phyloP scores from a whole-genome alignment of 2,113 vertebrate species.

The Nanorana parkeri region DNA sequence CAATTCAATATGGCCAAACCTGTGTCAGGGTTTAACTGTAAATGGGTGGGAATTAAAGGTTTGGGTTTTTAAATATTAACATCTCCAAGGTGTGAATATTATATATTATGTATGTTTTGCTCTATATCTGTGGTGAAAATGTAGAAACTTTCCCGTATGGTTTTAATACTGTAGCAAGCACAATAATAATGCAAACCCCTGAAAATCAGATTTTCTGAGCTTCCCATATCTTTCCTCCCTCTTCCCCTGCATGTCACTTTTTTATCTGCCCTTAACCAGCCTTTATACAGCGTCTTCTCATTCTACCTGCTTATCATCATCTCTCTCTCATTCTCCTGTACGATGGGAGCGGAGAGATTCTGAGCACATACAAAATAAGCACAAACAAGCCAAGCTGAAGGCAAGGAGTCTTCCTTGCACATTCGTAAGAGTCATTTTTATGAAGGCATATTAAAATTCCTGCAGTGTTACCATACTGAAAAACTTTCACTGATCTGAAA shows the following conservation, averaged over 20 bases:
- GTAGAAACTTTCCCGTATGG: too few relatives aligned
- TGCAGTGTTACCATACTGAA: neutral
- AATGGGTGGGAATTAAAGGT: too few relatives aligned
- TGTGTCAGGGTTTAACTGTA: too few relatives aligned
- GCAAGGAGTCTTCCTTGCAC: neutral
- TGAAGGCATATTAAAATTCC: constrained; percentile 12
- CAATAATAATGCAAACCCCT: neutral
- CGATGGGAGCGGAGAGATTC: neutral
- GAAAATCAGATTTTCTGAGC: neutral
- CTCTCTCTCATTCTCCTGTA: constrained; percentile 14
- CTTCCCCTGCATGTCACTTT: neutral
- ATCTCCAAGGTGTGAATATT: too few relatives aligned
- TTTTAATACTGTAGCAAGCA: too few relatives aligned
- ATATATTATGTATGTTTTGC: too few relatives aligned
- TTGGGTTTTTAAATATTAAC: too few relatives aligned
- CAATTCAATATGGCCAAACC: too few relatives aligned
- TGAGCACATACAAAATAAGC: constrained; percentile 5
- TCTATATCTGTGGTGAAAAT: too few relatives aligned
- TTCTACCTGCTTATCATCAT: constrained; percentile 18
- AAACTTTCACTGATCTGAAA: neutral
- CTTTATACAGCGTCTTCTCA: constrained; percentile 7
- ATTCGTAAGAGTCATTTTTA: neutral
- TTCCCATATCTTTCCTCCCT: constrained; percentile 4
- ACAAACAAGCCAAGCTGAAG: neutral
- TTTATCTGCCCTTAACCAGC: neutral